Evolutionary conservation across 2,797 vertebrate genomes (phyloP).

Genomic region (Glyptemys insculpta): DNA sequence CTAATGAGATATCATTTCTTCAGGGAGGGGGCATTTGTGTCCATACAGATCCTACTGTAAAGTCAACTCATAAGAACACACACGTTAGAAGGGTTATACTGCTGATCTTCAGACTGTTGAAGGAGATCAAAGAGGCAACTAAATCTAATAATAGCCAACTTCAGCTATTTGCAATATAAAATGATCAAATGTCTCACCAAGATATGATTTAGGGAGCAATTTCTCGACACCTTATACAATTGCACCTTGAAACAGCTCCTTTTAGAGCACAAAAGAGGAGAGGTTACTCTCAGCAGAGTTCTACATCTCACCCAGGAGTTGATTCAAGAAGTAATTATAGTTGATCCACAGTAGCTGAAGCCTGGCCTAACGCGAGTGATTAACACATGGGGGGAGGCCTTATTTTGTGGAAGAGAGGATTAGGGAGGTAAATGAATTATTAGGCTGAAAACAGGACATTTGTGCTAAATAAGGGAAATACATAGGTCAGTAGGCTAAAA

Average conservation of each 20-base stretch:
- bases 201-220: neutral
- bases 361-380: neutral
- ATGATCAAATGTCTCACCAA: neutral
- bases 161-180: rapidly evolving
- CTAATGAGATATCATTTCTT: neutral
- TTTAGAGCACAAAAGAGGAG: neutral
- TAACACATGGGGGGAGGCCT: neutral
- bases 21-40: neutral
- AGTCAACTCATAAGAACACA: neutral
- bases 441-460: neutral
- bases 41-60: neutral
- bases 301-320: neutral
- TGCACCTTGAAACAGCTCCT: neutral
- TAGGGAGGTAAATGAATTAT: neutral
- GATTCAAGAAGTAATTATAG: neutral
- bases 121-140: rapidly evolving
- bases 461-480: neutral
- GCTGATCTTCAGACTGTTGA: rapidly evolving
- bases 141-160: neutral
- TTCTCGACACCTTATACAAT: neutral
- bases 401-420: neutral
- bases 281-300: neutral
- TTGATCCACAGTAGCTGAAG: neutral
- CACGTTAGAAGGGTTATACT: rapidly evolving
- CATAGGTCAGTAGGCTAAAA: neutral